Evolutionary conservation across 2,797 vertebrate species (phyloP).

Genomic region (Varecia variegata): DNA sequence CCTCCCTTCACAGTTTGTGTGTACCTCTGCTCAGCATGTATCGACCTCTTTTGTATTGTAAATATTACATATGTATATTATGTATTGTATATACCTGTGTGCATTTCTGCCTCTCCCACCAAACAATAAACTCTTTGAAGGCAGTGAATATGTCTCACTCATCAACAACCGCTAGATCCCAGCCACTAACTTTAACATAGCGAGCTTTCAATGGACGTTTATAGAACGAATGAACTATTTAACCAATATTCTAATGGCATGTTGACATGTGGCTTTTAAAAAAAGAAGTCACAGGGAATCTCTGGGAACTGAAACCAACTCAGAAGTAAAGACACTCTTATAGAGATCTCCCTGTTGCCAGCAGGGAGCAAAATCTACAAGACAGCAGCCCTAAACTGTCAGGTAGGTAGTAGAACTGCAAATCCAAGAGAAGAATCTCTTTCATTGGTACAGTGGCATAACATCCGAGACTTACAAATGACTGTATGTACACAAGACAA

Average conservation of each 20-base stretch:
- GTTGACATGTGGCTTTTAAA: neutral
- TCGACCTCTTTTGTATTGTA: neutral
- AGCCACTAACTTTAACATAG: neutral
- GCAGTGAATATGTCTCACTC: neutral
- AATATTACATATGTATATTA: neutral
- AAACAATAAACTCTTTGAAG: neutral
- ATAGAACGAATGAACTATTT: constrained; percentile 1
- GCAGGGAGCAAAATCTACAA: neutral
- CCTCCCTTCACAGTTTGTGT: neutral
- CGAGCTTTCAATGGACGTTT: neutral
- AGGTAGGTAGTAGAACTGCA: neutral
- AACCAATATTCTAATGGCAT: neutral
- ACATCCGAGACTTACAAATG: neutral
- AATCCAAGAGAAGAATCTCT: neutral
- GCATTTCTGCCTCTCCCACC: neutral
- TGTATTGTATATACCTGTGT: neutral
- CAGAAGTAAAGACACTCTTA: neutral
- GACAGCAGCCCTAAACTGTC: neutral
- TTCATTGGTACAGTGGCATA: neutral
- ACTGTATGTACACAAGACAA: neutral
- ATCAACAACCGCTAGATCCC: neutral
- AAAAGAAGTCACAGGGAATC: neutral
- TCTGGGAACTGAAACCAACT: neutral
- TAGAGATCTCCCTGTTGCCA: neutral
- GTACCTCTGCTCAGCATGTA: neutral